Evolutionary conservation across 2,888 invertebrate genomes (phyloP).

Genomic region (Drosophila niveifrons): DNA sequence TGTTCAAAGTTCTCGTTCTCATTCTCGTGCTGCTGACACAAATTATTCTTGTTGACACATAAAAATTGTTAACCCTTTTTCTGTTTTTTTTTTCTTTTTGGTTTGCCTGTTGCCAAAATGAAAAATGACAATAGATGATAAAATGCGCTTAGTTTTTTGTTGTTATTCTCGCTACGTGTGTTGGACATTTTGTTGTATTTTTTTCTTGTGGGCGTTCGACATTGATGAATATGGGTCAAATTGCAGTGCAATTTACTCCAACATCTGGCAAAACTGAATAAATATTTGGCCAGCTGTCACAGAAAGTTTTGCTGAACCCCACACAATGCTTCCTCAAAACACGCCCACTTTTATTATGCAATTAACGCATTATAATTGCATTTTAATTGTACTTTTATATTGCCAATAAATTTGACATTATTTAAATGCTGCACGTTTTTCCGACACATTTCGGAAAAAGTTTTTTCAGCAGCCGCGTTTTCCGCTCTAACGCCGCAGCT

Average conservation of each 20-base stretch:
- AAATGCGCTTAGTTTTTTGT: conserved; percentile 54
- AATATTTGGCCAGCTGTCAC: conserved; percentile 18
- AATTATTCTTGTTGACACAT: conserved; percentile 79
- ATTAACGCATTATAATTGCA: conserved; percentile 63
- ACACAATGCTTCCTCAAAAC: background rate
- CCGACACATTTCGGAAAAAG: conserved; percentile 42
- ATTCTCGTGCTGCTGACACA: conserved; percentile 65
- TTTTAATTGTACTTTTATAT: conserved; percentile 67
- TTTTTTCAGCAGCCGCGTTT: conserved; percentile 22
- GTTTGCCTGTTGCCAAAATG: conserved; percentile 38
- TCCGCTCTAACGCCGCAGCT: conserved; percentile 23
- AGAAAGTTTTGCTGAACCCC: conserved; percentile 1
- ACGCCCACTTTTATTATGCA: conserved; percentile 15
- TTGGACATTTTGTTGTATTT: conserved; percentile 34
- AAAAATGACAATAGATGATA: conserved; percentile 75
- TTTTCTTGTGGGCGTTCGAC: conserved; percentile 40
- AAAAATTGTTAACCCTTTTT: conserved; percentile 74
- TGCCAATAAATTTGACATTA: conserved; percentile 57
- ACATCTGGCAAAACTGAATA: conserved; percentile 31
- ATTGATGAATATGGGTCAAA: conserved; percentile 72
- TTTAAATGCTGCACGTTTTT: conserved; percentile 63
- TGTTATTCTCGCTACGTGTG: conserved; percentile 14
- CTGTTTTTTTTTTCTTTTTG: conserved; percentile 7
- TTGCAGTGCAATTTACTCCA: conserved; percentile 43
- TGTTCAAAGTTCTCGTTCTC: conserved; percentile 54